Conservation (phyloP, 2,797 vertebrate species). For the Eulemur coronatus region DNA sequence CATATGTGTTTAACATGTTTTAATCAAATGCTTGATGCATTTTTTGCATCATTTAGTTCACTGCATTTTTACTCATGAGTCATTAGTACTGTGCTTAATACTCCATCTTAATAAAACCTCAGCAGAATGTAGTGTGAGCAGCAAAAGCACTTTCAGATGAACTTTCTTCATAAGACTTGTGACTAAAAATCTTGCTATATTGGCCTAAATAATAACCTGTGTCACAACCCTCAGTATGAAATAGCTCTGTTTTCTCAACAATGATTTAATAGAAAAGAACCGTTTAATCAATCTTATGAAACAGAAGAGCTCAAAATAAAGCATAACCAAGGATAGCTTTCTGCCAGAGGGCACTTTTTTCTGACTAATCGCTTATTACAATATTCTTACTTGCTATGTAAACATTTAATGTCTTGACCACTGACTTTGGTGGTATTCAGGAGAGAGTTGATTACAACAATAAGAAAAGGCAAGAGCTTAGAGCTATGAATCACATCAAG, state of each 20-base stretch:
- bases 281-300: slow-evolving; percentile 79
- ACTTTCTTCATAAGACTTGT: slow-evolving; percentile 48
- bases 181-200: slow-evolving; percentile 23
- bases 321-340: slow-evolving; percentile 71
- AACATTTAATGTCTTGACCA: slow-evolving; percentile 75
- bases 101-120: slow-evolving; percentile 71
- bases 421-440: slow-evolving; percentile 62
- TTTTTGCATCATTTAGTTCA: slow-evolving; percentile 65
- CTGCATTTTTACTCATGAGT: slow-evolving; percentile 31
- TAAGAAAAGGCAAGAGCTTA: slow-evolving; percentile 51
- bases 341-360: slow-evolving; percentile 60
- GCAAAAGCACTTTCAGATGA: slow-evolving; percentile 66
- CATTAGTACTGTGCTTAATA: slow-evolving; percentile 42
- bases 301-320: slow-evolving; percentile 70
- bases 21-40: slow-evolving; percentile 60
- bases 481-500: neutral
- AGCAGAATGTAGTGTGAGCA: slow-evolving; percentile 52
- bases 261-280: slow-evolving; percentile 75
- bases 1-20: slow-evolving; percentile 63
- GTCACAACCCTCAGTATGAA: slow-evolving; percentile 49
- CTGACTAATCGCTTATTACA: slow-evolving; percentile 78
- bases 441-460: slow-evolving; percentile 68
- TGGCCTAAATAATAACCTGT: slow-evolving; percentile 21
- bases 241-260: slow-evolving; percentile 67
- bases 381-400: slow-evolving; percentile 68